Percentiles rank a stretch among this genome's conserved stretches.
phyloP scores from a whole-genome alignment of 2,113 vertebrate species.

The Paratilapia polleni region DNA sequence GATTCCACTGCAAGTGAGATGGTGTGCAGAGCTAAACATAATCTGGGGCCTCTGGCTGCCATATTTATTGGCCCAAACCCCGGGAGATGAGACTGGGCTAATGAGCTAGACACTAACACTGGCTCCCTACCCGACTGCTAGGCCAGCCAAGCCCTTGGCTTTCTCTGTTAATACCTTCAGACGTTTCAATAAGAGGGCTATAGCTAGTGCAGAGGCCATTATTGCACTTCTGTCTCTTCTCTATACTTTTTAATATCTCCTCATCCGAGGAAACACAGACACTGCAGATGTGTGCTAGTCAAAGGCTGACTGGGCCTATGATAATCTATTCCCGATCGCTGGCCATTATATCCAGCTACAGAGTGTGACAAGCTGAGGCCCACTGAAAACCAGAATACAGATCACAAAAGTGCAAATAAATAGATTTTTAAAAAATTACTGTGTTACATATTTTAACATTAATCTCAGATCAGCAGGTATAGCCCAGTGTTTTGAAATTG shows the following conservation, averaged over 20 bases:
- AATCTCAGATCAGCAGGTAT: background rate
- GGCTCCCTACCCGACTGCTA: slow-evolving; percentile 65
- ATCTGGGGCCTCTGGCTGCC: slow-evolving; percentile 76
- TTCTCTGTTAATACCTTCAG: slow-evolving; percentile 78
- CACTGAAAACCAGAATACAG: background rate
- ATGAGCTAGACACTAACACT: slow-evolving; percentile 88
- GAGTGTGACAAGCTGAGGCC: background rate
- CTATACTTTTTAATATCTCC: slow-evolving; percentile 79
- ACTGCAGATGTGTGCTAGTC: slow-evolving; percentile 55
- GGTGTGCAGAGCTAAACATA: slow-evolving; percentile 70
- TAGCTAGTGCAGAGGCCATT: slow-evolving; percentile 68
- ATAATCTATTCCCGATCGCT: slow-evolving; percentile 49
- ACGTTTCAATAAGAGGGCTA: slow-evolving; percentile 81
- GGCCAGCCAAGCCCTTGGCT: slow-evolving; percentile 71
- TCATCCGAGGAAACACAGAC: slow-evolving; percentile 61
- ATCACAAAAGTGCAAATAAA: background rate
- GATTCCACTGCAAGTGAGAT: slow-evolving; percentile 60
- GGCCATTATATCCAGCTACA: slow-evolving; percentile 28
- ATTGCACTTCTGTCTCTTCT: slow-evolving; percentile 76
- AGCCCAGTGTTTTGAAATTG: background rate
- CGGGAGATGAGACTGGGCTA: slow-evolving; percentile 85
- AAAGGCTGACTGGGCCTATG: slow-evolving; percentile 36
- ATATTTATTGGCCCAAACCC: slow-evolving; percentile 84
- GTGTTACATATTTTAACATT: background rate
- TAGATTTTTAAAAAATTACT: background rate